Percentiles rank a stretch among this genome's conserved stretches.
phyloP scores from a whole-genome alignment of 1,140 invertebrate genomes.

The Saccostrea glomerata region DNA sequence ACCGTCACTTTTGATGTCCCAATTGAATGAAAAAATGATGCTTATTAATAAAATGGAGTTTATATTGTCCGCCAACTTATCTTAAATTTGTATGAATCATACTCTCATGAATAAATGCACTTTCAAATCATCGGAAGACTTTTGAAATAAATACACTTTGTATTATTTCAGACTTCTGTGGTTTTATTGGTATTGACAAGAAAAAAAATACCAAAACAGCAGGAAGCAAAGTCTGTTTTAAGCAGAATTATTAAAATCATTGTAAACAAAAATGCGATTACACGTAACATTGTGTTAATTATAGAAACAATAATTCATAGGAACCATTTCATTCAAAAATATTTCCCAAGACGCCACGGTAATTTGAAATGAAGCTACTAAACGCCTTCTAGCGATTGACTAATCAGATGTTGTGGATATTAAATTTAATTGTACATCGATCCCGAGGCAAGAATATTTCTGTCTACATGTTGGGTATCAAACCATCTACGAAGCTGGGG shows the following conservation, averaged over 20 bases:
- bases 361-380: slow-evolving; percentile 8
- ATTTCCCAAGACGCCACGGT: neutral
- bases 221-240: neutral
- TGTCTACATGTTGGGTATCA: slow-evolving; percentile 28
- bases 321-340: neutral
- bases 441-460: slow-evolving; percentile 33
- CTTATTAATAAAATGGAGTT: slow-evolving; percentile 23
- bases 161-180: neutral
- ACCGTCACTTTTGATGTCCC: neutral
- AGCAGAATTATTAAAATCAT: no score
- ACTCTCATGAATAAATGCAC: slow-evolving; percentile 25
- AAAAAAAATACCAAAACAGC: neutral
- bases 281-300: neutral
- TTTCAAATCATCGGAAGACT: neutral
- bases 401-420: slow-evolving; percentile 34
- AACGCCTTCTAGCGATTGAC: slow-evolving; percentile 7
- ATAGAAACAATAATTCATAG: neutral
- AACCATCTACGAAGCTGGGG: neutral
- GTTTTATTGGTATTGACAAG: neutral
- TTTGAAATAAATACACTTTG: slow-evolving; percentile 14
- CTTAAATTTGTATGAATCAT: slow-evolving; percentile 7
- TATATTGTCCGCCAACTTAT: slow-evolving; percentile 1
- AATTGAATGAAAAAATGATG: slow-evolving; percentile 35
- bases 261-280: neutral
- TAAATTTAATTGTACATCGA: slow-evolving; percentile 37